Evolutionary conservation across 2,113 vertebrate species (phyloP).

Genomic region (Climacteris rufus): DNA sequence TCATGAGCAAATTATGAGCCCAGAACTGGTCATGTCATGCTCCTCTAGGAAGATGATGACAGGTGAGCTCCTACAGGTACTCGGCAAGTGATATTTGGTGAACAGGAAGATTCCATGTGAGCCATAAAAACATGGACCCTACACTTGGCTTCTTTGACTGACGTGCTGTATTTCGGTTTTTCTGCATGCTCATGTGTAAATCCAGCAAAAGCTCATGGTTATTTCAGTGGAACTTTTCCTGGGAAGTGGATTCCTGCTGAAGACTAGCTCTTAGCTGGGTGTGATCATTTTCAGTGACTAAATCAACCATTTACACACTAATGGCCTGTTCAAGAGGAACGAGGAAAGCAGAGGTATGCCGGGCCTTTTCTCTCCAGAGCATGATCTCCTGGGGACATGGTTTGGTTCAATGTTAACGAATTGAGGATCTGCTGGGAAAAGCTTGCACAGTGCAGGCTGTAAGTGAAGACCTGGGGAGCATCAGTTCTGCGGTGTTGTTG

Average conservation of each 20-base stretch:
- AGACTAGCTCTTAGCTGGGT: neutral
- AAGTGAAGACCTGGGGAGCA: neutral
- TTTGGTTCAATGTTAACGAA: neutral
- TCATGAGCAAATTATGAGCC: neutral
- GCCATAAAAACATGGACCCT: neutral
- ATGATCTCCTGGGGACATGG: rapidly evolving
- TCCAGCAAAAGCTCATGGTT: neutral
- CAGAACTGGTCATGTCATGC: neutral
- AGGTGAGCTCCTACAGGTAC: neutral
- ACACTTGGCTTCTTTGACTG: neutral
- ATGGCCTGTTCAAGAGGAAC: neutral
- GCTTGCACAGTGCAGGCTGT: neutral
- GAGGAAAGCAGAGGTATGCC: neutral
- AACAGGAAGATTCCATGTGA: neutral
- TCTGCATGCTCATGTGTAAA: neutral
- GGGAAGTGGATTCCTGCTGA: neutral
- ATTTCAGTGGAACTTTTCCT: neutral
- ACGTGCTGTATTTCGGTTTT: rapidly evolving
- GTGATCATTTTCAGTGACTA: neutral
- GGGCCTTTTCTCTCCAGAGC: neutral
- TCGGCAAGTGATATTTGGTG: neutral
- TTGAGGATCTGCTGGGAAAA: neutral
- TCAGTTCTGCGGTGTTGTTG: rapidly evolving
- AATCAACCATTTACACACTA: neutral
- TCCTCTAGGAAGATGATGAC: neutral